Base-by-base conservation (phyloP, 2,113 vertebrate genomes). In the Speoplatyrhinus poulsoni region DNA sequence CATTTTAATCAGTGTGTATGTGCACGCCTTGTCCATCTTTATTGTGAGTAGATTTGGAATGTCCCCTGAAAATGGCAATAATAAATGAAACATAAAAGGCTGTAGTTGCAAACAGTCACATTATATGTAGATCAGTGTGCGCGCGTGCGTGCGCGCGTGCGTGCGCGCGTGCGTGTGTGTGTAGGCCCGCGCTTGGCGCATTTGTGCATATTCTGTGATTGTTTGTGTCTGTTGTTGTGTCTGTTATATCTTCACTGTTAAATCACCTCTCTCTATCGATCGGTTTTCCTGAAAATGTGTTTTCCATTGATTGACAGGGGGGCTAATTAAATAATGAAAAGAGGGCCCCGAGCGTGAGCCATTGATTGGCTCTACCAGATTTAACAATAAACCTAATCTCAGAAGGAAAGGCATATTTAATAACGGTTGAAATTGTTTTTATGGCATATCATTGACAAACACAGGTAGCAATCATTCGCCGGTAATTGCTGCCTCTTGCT, bases 221-320 rank as follows among this genome's bases (percentile, higher is more conserved):
- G 13, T 26, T 26, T 26, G 26, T 26, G 26, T 26, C 26, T 26
- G 26, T 26, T 26, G 26, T 26, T 46, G 12, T 12, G 36, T 67
- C 46, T 67, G 32, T 12, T 19, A 58, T 57, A 13, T 50, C 32
- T 41, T 49, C 63, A 53, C 11, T 65, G 9, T 60, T 19, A 47
- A 75, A 66, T 74, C 79, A 72, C 79, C 70, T 81, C 76, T 82
- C 69, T 11, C 1, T 41, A 74, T 82, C 17, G 83, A 85, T 75
- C 16, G 2, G 61, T 53, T 80, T 75, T 75, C 36, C 55, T 65
- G 79, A 84, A 82, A 85, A 82, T 73, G 67, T 79, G 74, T 73
- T 88, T 84, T 77, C 59, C 67, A 83, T 86, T 76, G 86, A 88
- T 80, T 75, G 75, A 67, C 71, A 47, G 69, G 12, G n/a, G 65